Base-by-base conservation (phyloP, 2,888 invertebrate species). In the Piscicola geometra region DNA sequence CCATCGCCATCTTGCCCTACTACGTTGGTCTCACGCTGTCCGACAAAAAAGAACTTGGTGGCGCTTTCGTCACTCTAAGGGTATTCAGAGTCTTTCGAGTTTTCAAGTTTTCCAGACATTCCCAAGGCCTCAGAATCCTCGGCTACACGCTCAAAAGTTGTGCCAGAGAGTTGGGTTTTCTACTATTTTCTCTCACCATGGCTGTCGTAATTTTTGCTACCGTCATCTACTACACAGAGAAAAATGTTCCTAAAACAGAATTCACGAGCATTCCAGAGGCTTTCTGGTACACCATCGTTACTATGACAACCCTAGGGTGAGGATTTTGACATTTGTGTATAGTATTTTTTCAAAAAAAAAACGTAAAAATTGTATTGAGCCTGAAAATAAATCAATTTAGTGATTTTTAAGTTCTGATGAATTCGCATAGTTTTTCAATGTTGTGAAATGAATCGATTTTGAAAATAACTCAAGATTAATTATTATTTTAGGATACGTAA, bases 241-340 rank as follows among this genome's bases (percentile, higher is more conserved):
- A 99, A 88, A 97, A 97, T 86, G 97, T 95, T 81, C 91, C 91
- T 83, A 92, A 92, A 82, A 98, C 98, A 76, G 93, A 93, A 87
- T 99, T 99, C 89, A 98, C 95, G 79, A 97, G 96, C 86, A 99
- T 99, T 88, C 99, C 99, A 77, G 95, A 97, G 76, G 97, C 99
- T 81, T 99, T 99, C 88, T 99, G 99, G 99, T 99, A 99, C 89
- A 99, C 99, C 85, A 99, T 99, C 84, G 99, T 99, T 85, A 99
- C 99, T 81, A 99, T 99, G 96, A 98, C 98, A 78, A 98, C 98
- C 70, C 88, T 98, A 80, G 97, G 98, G 97, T 98, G 87, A 93
- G 80, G 77, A 5, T 41, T n/a, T n/a, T n/a, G n/a, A n/a, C n/a
- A n/a, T n/a, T n/a, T n/a, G n/a, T n/a, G n/a, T n/a, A n/a, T n/a